Evolutionary conservation across 2,888 invertebrate genomes (phyloP).

Genomic region (Phengaris arion): DNA sequence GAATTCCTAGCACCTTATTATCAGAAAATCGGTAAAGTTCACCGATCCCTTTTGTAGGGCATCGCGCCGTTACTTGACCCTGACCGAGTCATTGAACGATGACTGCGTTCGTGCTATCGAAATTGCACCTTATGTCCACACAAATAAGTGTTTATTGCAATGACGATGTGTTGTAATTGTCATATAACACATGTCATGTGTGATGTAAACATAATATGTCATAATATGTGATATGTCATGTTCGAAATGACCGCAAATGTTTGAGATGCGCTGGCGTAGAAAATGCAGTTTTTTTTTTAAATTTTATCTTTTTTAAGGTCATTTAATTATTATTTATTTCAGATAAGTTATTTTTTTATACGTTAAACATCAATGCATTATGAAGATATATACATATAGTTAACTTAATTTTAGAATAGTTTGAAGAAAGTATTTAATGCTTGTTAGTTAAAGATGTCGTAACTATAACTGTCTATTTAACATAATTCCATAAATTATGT

Average conservation of each 20-base stretch:
- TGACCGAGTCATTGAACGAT: conserved; percentile 61
- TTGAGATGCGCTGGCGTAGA: conserved; percentile 5
- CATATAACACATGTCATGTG: conserved; percentile 32
- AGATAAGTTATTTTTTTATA: too few relatives aligned
- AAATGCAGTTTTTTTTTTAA: background rate
- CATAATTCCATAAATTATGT: background rate
- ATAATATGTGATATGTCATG: conserved; percentile 33
- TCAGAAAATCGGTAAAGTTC: conserved; percentile 42
- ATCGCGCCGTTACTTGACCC: conserved; percentile 67
- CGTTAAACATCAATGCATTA: too few relatives aligned
- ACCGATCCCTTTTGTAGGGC: conserved; percentile 65
- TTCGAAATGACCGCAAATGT: background rate
- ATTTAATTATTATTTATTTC: too few relatives aligned
- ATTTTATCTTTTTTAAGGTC: too few relatives aligned
- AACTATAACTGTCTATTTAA: background rate
- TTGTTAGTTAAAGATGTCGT: too few relatives aligned
- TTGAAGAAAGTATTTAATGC: too few relatives aligned
- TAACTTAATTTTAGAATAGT: too few relatives aligned
- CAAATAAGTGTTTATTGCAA: background rate
- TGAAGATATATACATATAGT: too few relatives aligned
- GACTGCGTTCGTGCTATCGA: conserved; percentile 42
- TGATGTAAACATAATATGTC: background rate
- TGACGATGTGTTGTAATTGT: conserved; percentile 25
- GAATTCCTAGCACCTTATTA: conserved; percentile 19
- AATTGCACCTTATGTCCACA: conserved; percentile 3